Evolutionary conservation across 2,113 vertebrate species (phyloP), one percentile per base, ranked within the genome.

Genomic region (Ptilorrhoa leucosticta): DNA sequence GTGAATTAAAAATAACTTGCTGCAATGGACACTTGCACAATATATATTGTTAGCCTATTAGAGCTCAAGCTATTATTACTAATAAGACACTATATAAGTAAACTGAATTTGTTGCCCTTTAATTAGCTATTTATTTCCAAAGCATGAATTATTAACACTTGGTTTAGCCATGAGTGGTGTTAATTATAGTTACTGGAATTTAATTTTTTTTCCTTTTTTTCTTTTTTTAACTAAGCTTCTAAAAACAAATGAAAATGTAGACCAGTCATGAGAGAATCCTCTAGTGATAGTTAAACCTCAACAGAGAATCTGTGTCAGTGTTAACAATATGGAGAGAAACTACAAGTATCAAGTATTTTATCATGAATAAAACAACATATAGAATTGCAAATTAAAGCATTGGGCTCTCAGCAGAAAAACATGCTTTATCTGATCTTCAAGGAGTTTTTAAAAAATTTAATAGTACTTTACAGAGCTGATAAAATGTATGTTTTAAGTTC

Each of bases 301-400:
- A 13, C 12, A 80, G 77, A 69, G 89, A 96, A 82, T 94, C 85
- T 88, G 60, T 95, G 89, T 94, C 93, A 90, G 35, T 85, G 83
- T 53, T 90, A 80, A 39, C 72, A 85, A 12, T 61, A 77, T 89
- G 73, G 77, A 77, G 57, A 78, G 76, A 87, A 97, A 90, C 91
- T 66, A 80, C 57, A 82, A 92, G 77, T 96, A 90, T 93, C 65
- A 72, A 91, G 86, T 90, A 91, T 94, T 97, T 96, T 80, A 60
- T 97, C 65, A 95, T 97, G 64, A 97, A 97, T 97, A 97, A 97
- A 97, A 96, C 93, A 97, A 96, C 94, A 96, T 80, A 97, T 53
- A 94, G 96, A 97, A 97, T 96, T 91, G 78, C 79, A 96, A 95
- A 96, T 97, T 61, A 96, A 96, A 94, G 47, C 73, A 51, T 71